Evolutionary conservation across 1,140 invertebrate species (phyloP).

Genomic region (Drosophila pectinifera): DNA sequence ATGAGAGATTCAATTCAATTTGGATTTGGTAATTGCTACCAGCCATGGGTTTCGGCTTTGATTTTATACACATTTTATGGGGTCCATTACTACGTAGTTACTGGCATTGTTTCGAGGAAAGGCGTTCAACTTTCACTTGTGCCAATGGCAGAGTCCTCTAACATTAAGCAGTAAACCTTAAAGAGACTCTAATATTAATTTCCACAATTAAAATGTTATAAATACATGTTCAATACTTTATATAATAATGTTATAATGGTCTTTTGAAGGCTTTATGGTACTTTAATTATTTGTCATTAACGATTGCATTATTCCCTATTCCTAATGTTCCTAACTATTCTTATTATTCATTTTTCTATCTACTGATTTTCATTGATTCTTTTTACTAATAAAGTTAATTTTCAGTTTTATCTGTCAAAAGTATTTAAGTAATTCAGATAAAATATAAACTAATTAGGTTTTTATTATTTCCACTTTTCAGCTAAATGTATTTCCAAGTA

Average conservation of each 20-base stretch:
- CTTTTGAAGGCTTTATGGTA: too few relatives aligned
- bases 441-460: not conserved
- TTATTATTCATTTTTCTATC: too few relatives aligned
- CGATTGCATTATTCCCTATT: too few relatives aligned
- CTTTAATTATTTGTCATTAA: too few relatives aligned
- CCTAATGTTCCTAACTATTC: too few relatives aligned
- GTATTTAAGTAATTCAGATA: too few relatives aligned
- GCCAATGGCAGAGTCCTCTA: not conserved
- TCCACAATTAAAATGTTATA: not conserved
- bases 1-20: conserved; percentile 30
- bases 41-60: conserved; percentile 11
- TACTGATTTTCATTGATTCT: too few relatives aligned
- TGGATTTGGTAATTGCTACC: conserved; percentile 27
- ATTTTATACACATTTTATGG: conserved; percentile 2
- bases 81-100: not conserved
- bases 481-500: not conserved
- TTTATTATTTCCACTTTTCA: not conserved
- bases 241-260: too few relatives aligned
- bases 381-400: not conserved
- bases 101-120: not conserved
- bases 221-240: too few relatives aligned
- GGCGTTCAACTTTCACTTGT: conserved; percentile 7
- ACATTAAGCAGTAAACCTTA: not conserved
- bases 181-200: not conserved
- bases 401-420: too few relatives aligned